Conservation (phyloP, 2,113 vertebrate species). For the Menura novaehollandiae region DNA sequence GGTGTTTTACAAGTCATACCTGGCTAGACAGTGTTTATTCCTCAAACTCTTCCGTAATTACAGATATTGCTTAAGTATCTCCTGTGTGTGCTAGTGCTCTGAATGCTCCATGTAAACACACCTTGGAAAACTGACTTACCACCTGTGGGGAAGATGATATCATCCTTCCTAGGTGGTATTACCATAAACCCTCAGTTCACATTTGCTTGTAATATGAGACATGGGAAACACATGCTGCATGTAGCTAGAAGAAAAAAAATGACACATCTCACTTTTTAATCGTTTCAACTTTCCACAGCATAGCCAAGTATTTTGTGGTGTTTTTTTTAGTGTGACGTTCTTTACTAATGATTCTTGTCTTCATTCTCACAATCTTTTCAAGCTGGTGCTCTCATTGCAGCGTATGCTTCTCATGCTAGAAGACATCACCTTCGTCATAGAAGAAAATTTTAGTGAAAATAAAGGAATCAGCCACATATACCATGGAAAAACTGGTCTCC, state of each 20-base stretch:
- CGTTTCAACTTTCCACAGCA: not conserved
- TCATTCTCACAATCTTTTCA: not conserved
- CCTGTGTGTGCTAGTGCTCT: not conserved
- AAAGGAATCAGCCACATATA: not conserved
- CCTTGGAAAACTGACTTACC: conserved; percentile 46
- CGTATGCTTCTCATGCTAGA: not conserved
- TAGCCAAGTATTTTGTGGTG: not conserved
- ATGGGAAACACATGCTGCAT: conserved; percentile 32
- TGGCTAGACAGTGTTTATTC: conserved; percentile 66
- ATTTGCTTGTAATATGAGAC: conserved; percentile 46
- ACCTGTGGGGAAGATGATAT: conserved; percentile 55
- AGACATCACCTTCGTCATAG: not conserved
- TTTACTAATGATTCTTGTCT: not conserved
- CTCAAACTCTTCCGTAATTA: conserved; percentile 29
- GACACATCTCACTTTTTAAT: conserved; percentile 44
- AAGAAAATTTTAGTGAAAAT: not conserved
- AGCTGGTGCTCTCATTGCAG: not conserved
- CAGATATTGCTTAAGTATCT: conserved; percentile 22
- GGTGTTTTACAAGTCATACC: conserved; percentile 47
- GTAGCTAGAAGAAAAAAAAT: conserved; percentile 20
- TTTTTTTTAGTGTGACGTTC: not conserved
- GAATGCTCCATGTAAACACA: not conserved
- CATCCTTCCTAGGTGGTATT: conserved; percentile 55
- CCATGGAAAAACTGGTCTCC: not conserved
- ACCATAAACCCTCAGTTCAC: conserved; percentile 32